These are phyloP conservation scores for Coleophora deauratella DNA, from an alignment of 2,888 invertebrate species.

Conservation along the genomic window DNA sequence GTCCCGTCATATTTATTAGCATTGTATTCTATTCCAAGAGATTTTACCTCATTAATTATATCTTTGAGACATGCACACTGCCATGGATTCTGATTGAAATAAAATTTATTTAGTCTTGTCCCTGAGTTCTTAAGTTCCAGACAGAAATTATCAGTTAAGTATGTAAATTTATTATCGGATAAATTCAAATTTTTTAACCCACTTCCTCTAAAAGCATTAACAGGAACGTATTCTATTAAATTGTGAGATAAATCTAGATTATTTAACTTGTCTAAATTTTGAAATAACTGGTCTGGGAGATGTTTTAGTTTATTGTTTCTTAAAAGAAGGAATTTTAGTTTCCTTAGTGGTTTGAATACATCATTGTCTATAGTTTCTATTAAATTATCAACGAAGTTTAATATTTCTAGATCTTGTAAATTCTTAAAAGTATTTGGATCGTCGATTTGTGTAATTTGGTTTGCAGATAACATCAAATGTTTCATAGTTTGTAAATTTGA, in stretches of 20 bases:
- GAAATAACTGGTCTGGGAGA: slow-evolving; percentile 41
- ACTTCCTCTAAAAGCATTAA: slow-evolving; percentile 42
- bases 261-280: slow-evolving; percentile 31
- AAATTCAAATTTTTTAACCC: slow-evolving; percentile 45
- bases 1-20: slow-evolving; percentile 36
- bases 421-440: slow-evolving; percentile 26
- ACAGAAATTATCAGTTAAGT: slow-evolving; percentile 49
- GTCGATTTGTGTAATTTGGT: slow-evolving; percentile 35
- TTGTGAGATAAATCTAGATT: slow-evolving; percentile 48
- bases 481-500: slow-evolving; percentile 41
- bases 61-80: slow-evolving; percentile 53
- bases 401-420: slow-evolving; percentile 36
- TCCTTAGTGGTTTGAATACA: slow-evolving; percentile 37
- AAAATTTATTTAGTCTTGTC: slow-evolving; percentile 38
- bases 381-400: slow-evolving; percentile 42
- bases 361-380: slow-evolving; percentile 37
- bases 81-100: slow-evolving; percentile 59
- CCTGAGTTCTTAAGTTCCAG: slow-evolving; percentile 47
- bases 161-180: slow-evolving; percentile 45
- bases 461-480: slow-evolving; percentile 37
- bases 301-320: slow-evolving; percentile 37
- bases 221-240: slow-evolving; percentile 36
- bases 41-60: slow-evolving; percentile 44
- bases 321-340: slow-evolving; percentile 37
- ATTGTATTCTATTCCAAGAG: slow-evolving; percentile 38